These are phyloP conservation scores for Leptopilina syphax DNA, from an alignment of 2,888 invertebrate genomes.

Conservation along the genomic window DNA sequence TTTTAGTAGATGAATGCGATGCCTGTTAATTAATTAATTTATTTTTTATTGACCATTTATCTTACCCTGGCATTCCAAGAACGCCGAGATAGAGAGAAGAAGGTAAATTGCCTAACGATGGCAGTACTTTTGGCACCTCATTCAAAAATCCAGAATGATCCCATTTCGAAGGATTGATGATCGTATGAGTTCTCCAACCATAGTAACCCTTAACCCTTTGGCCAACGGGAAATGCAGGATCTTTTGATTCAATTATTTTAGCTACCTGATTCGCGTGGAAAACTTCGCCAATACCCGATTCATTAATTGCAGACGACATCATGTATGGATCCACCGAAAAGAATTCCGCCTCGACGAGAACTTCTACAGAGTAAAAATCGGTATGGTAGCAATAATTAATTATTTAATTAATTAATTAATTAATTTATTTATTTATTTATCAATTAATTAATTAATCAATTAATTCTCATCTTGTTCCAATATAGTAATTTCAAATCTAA, in stretches of 20 bases:
- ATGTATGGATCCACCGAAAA: slow-evolving; percentile 87
- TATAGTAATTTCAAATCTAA: too few species aligned
- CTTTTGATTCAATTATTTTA: slow-evolving; percentile 83
- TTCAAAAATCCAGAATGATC: not conserved
- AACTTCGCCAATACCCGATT: slow-evolving; percentile 79
- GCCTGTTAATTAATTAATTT: too few species aligned
- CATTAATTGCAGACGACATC: slow-evolving; percentile 79
- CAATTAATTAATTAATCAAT: too few species aligned
- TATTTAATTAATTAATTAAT: not conserved
- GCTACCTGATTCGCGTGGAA: slow-evolving; percentile 87
- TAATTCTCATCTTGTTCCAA: too few species aligned
- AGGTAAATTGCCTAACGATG: slow-evolving; percentile 81
- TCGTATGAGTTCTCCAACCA: slow-evolving; percentile 84
- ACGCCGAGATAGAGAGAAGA: slow-evolving; percentile 82
- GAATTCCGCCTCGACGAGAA: slow-evolving; percentile 83
- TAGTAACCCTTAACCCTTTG: slow-evolving; percentile 81
- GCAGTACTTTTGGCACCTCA: slow-evolving; percentile 76
- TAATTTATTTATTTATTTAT: too few species aligned
- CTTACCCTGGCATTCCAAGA: slow-evolving; percentile 86
- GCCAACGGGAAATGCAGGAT: slow-evolving; percentile 82
- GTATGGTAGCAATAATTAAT: not conserved
- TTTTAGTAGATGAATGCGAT: too few species aligned
- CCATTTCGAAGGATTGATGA: slow-evolving; percentile 71
- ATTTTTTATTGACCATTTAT: not conserved
- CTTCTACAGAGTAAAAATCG: slow-evolving; percentile 76